phyloP scores from a whole-genome alignment of 2,113 vertebrate genomes.

The Malurus elegans region DNA sequence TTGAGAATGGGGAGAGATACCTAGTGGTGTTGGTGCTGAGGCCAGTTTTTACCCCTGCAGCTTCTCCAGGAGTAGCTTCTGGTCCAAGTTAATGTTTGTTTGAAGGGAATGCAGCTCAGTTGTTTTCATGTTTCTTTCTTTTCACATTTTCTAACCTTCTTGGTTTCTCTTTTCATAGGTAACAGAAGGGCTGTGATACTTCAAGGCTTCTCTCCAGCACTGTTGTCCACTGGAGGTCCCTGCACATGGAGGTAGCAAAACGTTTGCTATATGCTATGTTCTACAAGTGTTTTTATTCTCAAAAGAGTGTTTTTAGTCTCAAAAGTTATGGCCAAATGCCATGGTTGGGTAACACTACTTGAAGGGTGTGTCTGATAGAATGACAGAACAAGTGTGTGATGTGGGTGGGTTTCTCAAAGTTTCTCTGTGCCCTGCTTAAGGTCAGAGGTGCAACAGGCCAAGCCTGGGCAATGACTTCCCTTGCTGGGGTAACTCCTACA shows the following conservation, averaged over 20 bases:
- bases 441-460: neutral
- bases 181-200: neutral
- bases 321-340: conserved; percentile 17
- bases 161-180: neutral
- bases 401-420: neutral
- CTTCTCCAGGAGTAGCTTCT: neutral
- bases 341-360: neutral
- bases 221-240: neutral
- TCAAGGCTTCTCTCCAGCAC: neutral
- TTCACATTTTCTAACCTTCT: neutral
- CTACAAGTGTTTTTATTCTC: conserved; percentile 22
- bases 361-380: conserved; percentile 15
- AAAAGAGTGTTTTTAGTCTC: neutral
- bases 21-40: neutral
- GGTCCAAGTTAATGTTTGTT: neutral
- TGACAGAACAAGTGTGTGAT: conserved; percentile 28
- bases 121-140: neutral
- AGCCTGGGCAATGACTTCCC: neutral
- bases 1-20: neutral
- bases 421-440: neutral
- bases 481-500: neutral
- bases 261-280: neutral
- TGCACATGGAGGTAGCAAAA: neutral
- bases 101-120: neutral
- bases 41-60: neutral